Evolutionary conservation across 1,140 invertebrate genomes (phyloP).

Genomic region (Oppia nitens): DNA sequence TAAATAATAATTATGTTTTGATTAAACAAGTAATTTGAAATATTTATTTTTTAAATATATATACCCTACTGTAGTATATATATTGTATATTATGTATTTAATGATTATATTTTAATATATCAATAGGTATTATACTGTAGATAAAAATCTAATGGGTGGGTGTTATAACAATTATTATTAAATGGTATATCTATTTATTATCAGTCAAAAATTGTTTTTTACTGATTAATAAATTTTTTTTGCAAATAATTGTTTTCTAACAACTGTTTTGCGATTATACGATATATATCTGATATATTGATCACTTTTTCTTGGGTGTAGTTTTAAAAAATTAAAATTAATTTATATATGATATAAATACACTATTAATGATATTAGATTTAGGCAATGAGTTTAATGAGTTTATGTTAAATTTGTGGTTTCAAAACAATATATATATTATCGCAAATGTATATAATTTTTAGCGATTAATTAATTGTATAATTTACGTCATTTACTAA

Average conservation of each 20-base stretch:
- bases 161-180: too few species aligned
- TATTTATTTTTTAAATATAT: neutral
- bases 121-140: neutral
- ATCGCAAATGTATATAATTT: neutral
- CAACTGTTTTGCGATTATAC: too few species aligned
- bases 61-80: neutral
- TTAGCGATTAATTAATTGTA: neutral
- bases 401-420: neutral
- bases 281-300: too few species aligned
- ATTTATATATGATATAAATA: neutral
- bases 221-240: too few species aligned
- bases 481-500: slow-evolving; percentile 1
- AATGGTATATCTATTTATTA: too few species aligned
- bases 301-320: too few species aligned
- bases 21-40: neutral
- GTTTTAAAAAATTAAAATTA: too few species aligned
- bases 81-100: neutral
- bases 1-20: neutral
- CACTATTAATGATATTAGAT: neutral
- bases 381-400: neutral
- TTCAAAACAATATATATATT: neutral
- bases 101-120: neutral
- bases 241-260: too few species aligned
- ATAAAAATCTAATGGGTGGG: neutral
- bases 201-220: too few species aligned